These are phyloP conservation scores for Fistularia commersonii DNA, from an alignment of 2,797 vertebrate species.

Conservation along the genomic window DNA sequence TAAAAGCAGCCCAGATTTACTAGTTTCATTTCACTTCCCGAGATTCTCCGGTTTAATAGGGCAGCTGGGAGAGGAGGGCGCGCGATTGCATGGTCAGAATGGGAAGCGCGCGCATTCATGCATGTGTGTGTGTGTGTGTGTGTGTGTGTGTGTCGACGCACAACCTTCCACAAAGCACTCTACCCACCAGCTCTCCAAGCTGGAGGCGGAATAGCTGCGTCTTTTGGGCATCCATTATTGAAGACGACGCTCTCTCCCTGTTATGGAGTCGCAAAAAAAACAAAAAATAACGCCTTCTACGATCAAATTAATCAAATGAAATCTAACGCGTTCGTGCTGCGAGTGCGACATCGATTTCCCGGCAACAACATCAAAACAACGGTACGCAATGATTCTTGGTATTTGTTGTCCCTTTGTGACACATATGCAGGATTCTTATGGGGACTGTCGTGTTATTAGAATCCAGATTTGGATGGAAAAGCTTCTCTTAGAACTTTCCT, in stretches of 20 bases:
- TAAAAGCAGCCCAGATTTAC: slow-evolving; percentile 76
- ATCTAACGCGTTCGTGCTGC: too few relatives aligned
- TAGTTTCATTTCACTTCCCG: slow-evolving; percentile 77
- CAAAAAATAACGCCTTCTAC: neutral
- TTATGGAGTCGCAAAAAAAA: slow-evolving; percentile 19
- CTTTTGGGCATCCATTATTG: slow-evolving; percentile 61
- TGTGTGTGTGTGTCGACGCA: slow-evolving; percentile 36
- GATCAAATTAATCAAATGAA: too few relatives aligned
- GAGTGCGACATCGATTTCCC: too few relatives aligned
- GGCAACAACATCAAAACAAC: too few relatives aligned
- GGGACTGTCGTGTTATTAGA: too few relatives aligned
- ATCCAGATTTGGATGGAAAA: too few relatives aligned
- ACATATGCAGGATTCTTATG: too few relatives aligned
- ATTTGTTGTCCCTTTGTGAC: too few relatives aligned
- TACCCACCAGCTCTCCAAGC: slow-evolving; percentile 58
- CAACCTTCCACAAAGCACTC: slow-evolving; percentile 60
- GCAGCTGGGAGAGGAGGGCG: slow-evolving; percentile 64
- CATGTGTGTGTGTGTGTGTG: slow-evolving; percentile 10
- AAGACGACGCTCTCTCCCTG: slow-evolving; percentile 54
- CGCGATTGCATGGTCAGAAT: slow-evolving; percentile 61
- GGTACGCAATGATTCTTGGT: too few relatives aligned
- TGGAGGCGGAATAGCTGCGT: slow-evolving; percentile 62
- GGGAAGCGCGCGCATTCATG: slow-evolving; percentile 45
- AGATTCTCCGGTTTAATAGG: slow-evolving; percentile 77
- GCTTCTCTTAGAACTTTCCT: too few relatives aligned